These are phyloP conservation scores for Cryptotermes secundus DNA, from an alignment of 1,140 invertebrate genomes.

Conservation along the genomic window DNA sequence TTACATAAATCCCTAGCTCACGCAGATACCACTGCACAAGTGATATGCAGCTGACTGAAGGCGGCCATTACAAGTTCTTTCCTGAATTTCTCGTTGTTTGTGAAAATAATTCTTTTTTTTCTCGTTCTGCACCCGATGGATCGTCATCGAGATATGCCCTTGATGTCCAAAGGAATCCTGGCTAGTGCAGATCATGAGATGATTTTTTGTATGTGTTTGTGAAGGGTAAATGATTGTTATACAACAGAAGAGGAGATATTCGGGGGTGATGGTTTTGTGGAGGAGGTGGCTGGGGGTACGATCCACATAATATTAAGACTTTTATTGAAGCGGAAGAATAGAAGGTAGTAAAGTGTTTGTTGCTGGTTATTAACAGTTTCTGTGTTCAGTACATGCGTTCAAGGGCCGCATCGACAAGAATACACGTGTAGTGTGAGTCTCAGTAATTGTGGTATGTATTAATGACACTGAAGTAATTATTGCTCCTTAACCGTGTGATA, in stretches of 20 bases:
- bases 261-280: not conserved
- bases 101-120: too few relatives aligned
- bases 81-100: too few relatives aligned
- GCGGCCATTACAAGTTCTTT: too few relatives aligned
- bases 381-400: not conserved
- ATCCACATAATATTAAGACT: not conserved
- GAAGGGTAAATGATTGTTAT: conserved; percentile 13
- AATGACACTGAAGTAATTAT: too few relatives aligned
- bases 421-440: not conserved
- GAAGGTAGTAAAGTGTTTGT: not conserved
- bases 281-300: not conserved
- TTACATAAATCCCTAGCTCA: too few relatives aligned
- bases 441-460: too few relatives aligned
- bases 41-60: too few relatives aligned
- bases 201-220: conserved; percentile 4
- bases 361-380: not conserved
- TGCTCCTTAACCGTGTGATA: too few relatives aligned
- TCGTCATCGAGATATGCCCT: too few relatives aligned
- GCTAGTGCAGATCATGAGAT: not conserved
- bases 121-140: too few relatives aligned
- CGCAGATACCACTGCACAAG: too few relatives aligned
- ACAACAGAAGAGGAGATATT: not conserved
- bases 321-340: conserved; percentile 3
- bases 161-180: too few relatives aligned
- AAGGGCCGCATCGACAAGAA: not conserved